phyloP scores from a whole-genome alignment of 92 coral and sea anemone genomes.

The Zoanthus sociatus region DNA sequence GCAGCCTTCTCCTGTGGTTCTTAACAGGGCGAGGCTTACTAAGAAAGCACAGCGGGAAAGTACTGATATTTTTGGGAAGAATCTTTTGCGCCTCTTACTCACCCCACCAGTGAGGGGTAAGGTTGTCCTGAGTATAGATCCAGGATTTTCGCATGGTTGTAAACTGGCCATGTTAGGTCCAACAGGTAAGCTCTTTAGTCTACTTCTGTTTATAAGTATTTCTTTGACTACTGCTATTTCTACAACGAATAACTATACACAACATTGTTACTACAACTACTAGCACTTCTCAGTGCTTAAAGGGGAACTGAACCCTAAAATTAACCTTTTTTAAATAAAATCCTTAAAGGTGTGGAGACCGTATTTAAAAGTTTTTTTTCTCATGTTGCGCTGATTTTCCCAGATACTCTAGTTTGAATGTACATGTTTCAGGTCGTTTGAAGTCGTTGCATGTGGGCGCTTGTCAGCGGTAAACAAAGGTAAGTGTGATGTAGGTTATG shows the following conservation, averaged over 20 bases:
- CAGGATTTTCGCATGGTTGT: conserved; percentile 96
- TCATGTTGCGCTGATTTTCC: no score
- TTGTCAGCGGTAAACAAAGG: no score
- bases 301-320: no score
- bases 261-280: no score
- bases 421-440: no score
- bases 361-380: no score
- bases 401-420: no score
- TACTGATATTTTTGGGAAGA: conserved; percentile 75
- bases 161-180: conserved; percentile 83
- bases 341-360: no score
- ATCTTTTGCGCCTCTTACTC: conserved; percentile 86
- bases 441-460: no score
- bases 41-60: conserved; percentile 86
- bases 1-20: neutral
- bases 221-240: neutral
- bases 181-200: conserved; percentile 57
- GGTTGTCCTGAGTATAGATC: conserved; percentile 83
- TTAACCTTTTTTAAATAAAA: no score
- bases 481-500: no score
- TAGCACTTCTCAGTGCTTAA: no score
- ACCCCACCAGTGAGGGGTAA: conserved; percentile 84
- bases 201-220: neutral
- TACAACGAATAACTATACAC: neutral
- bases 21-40: conserved; percentile 70